A percentile compares a stretch with the other conserved stretches of the same genome.
Conservation (phyloP, 2,797 vertebrate genomes). For the Cetoscarus ocellatus region DNA sequence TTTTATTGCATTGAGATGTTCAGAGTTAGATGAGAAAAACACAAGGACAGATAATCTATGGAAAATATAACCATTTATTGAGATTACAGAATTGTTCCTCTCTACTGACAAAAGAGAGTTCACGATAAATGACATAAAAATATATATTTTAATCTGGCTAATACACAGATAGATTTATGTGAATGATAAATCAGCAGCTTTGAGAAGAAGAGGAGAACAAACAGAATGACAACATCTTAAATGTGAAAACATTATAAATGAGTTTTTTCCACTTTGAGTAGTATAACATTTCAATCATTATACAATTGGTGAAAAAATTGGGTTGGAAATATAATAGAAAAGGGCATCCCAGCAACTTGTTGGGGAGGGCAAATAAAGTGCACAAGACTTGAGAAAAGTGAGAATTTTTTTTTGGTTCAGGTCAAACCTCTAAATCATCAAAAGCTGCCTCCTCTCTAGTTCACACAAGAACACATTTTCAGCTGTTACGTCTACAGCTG, state of each 20-base stretch:
- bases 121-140: conserved; percentile 33
- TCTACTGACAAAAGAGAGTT: conserved; percentile 25
- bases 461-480: background rate
- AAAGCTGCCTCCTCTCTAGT: conserved; percentile 30
- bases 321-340: background rate
- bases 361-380: conserved; percentile 45
- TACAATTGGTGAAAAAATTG: background rate
- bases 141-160: conserved; percentile 30
- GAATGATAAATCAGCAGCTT: conserved; percentile 36
- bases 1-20: background rate
- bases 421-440: conserved; percentile 43
- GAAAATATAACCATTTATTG: conserved; percentile 67
- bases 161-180: conserved; percentile 47
- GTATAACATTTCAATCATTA: background rate
- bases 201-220: conserved; percentile 4
- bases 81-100: conserved; percentile 11
- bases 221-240: background rate
- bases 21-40: conserved; percentile 6
- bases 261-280: conserved; percentile 5
- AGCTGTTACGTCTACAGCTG: conserved; percentile 10
- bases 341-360: background rate
- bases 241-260: background rate
- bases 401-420: conserved; percentile 16
- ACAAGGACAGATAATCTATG: conserved; percentile 11
- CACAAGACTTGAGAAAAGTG: conserved; percentile 20